Evolutionary conservation across 1,140 invertebrate species (phyloP).

Genomic region (Druon quercuslanigerum): DNA sequence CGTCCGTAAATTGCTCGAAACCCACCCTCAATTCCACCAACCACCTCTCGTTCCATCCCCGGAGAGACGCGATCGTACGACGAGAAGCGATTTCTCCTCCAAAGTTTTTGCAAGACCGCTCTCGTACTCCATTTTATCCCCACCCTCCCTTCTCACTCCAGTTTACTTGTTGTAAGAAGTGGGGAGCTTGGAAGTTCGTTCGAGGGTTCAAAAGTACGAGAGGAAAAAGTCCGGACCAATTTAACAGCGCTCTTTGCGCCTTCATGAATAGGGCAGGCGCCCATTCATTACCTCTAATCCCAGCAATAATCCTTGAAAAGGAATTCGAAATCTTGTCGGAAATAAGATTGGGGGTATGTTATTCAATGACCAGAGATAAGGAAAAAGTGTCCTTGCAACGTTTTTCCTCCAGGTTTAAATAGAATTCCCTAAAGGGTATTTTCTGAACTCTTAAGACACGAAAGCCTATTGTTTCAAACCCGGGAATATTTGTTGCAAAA

Average conservation of each 20-base stretch:
- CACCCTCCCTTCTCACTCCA: constrained; percentile 17
- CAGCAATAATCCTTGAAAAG: no score
- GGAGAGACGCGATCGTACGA: constrained; percentile 18
- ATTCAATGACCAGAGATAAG: no score
- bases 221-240: constrained; percentile 1
- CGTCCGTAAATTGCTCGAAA: constrained; percentile 49
- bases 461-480: no score
- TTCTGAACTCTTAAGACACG: no score
- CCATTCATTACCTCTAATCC: no score
- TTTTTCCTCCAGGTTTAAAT: no score
- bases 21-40: constrained; percentile 19
- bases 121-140: constrained; percentile 29
- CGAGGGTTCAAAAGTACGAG: constrained; percentile 6
- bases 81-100: constrained; percentile 37
- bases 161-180: constrained; percentile 2
- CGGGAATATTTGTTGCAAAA: no score
- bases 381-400: no score
- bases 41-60: neutral
- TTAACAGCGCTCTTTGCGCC: constrained; percentile 2
- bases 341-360: no score
- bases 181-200: constrained; percentile 6
- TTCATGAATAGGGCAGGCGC: neutral
- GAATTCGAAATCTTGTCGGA: no score
- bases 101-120: constrained; percentile 41
- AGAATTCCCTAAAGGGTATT: no score